Evolutionary conservation across 2,797 vertebrate species (phyloP).

Genomic region (Pseudomugil tenellus): DNA sequence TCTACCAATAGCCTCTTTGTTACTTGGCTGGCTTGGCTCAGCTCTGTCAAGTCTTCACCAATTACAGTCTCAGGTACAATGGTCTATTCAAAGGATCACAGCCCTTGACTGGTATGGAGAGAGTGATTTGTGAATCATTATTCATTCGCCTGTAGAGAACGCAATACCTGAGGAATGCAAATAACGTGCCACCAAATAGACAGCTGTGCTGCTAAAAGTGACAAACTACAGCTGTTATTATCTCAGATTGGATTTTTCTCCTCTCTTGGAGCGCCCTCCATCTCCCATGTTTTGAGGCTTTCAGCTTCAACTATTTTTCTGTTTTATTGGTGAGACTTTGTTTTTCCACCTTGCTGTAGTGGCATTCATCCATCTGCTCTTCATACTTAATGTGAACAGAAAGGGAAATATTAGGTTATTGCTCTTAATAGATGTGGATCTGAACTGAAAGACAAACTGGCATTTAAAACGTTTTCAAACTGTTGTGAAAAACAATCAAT

Average conservation of each 20-base stretch:
- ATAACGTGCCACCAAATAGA: slow-evolving; percentile 93
- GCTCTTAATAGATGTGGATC: slow-evolving; percentile 65
- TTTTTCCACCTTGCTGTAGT: slow-evolving; percentile 62
- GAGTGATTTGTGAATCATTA: slow-evolving; percentile 99
- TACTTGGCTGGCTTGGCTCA: slow-evolving; percentile 95
- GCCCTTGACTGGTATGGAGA: slow-evolving; percentile 95
- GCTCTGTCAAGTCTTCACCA: slow-evolving; percentile 99
- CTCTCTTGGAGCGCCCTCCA: slow-evolving; percentile 65
- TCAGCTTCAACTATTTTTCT: slow-evolving; percentile 68
- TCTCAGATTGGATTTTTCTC: slow-evolving; percentile 82
- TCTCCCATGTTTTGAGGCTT: slow-evolving; percentile 70
- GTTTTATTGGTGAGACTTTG: slow-evolving; percentile 59
- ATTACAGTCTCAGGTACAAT: slow-evolving; percentile 99
- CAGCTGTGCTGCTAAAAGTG: slow-evolving; percentile 90
- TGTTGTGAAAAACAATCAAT: slow-evolving; percentile 62
- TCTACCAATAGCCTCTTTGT: slow-evolving; percentile 97
- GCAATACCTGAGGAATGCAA: slow-evolving; percentile 99
- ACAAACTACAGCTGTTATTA: slow-evolving; percentile 91
- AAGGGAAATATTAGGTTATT: slow-evolving; percentile 72
- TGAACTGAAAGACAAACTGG: slow-evolving; percentile 49
- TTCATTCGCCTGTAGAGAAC: slow-evolving; percentile 94
- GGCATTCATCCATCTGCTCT: slow-evolving; percentile 60
- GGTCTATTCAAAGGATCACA: slow-evolving; percentile 98
- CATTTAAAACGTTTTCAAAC: slow-evolving; percentile 53
- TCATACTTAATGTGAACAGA: slow-evolving; percentile 50